Percentiles rank a stretch among this genome's conserved stretches.
These are phyloP conservation scores for Styela clava DNA, from an alignment of 23 tunicate genomes.

Conservation along the genomic window DNA sequence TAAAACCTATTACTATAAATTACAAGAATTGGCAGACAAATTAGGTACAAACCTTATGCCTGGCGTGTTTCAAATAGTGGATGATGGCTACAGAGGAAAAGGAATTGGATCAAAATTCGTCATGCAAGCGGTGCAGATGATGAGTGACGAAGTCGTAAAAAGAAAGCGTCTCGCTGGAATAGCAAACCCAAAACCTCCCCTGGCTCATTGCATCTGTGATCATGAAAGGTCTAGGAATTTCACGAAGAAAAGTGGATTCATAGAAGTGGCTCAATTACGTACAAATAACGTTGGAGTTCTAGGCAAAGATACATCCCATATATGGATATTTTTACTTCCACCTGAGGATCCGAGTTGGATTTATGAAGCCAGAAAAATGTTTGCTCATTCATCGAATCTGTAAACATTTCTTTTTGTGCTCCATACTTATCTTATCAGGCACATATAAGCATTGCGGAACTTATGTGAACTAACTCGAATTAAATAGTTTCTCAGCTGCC, in stretches of 20 bases:
- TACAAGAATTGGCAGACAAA: neutral
- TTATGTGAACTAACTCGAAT: no score
- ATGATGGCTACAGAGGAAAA: constrained; percentile 4
- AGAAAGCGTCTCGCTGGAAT: neutral
- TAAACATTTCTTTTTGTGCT: no score
- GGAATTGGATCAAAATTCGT: constrained; percentile 12
- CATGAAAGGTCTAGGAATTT: neutral
- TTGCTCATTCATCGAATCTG: neutral
- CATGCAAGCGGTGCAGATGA: constrained; percentile 12
- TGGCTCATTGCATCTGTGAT: neutral
- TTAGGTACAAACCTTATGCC: neutral
- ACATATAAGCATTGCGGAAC: neutral
- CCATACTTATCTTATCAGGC: neutral
- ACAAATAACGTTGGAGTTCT: neutral
- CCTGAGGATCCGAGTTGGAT: constrained; percentile 26
- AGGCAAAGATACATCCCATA: neutral
- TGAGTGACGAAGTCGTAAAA: constrained; percentile 3
- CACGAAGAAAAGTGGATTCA: neutral
- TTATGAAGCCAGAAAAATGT: neutral
- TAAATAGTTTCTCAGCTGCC: no score
- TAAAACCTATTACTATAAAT: neutral
- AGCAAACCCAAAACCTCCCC: constrained; percentile 3
- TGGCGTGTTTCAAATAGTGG: neutral
- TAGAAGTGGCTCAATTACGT: neutral
- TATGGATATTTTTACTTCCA: constrained; percentile 16